phyloP scores from a whole-genome alignment of 2,888 invertebrate genomes.

The Catocala nupta region DNA sequence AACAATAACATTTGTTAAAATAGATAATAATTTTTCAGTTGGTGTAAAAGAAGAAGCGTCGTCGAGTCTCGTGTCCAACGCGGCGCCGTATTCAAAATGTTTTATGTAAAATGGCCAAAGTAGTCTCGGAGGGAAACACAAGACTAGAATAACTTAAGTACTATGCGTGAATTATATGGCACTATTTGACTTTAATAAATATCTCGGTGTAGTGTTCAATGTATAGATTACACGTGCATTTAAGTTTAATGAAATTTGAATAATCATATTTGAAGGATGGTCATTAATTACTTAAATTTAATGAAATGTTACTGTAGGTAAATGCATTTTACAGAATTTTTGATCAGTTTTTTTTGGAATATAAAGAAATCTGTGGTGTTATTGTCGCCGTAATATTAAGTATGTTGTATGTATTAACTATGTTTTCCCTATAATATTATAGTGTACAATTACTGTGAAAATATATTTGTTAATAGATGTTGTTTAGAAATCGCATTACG shows the following conservation, averaged over 20 bases:
- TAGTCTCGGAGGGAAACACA: conserved; percentile 53
- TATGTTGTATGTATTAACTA: conserved; percentile 35
- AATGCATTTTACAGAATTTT: conserved; percentile 37
- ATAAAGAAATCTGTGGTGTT: conserved; percentile 26
- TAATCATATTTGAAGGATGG: conserved; percentile 17
- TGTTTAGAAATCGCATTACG: conserved; percentile 39
- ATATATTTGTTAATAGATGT: conserved; percentile 46
- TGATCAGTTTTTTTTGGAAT: conserved; percentile 29
- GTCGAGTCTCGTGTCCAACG: conserved; percentile 71
- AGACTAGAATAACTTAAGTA: conserved; percentile 52
- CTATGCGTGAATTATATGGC: conserved; percentile 39
- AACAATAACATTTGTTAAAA: too few relatives aligned
- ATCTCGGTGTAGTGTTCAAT: conserved; percentile 50
- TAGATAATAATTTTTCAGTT: conserved; percentile 60
- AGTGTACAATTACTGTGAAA: conserved; percentile 50
- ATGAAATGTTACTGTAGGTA: conserved; percentile 23
- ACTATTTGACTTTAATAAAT: conserved; percentile 43
- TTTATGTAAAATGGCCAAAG: conserved; percentile 71
- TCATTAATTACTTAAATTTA: conserved; percentile 22
- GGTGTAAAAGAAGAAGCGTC: conserved; percentile 79
- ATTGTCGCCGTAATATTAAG: conserved; percentile 17
- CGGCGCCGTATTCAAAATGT: conserved; percentile 79
- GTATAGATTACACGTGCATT: conserved; percentile 46
- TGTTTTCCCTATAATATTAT: conserved; percentile 31
- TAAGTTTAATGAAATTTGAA: conserved; percentile 29